These are phyloP conservation scores for Alauda arvensis DNA, from an alignment of 2,797 vertebrate species.

Conservation along the genomic window DNA sequence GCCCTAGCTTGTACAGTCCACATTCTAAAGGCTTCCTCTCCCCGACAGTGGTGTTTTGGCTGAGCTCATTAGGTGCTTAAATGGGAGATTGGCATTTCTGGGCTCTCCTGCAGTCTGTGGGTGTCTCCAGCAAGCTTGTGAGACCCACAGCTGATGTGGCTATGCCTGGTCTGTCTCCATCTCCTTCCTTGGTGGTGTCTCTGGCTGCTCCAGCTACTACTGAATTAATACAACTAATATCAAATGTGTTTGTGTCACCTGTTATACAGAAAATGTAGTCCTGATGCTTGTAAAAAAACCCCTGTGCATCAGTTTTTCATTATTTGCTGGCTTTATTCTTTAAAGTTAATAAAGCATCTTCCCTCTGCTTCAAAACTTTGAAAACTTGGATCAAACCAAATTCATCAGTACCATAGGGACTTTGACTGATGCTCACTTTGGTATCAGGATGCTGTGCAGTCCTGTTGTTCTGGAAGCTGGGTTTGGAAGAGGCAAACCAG, in stretches of 20 bases:
- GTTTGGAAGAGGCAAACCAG: background rate
- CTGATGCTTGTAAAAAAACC: background rate
- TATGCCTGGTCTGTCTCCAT: background rate
- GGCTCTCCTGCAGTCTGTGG: accelerated
- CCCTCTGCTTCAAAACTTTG: background rate
- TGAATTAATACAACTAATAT: background rate
- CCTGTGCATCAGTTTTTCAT: background rate
- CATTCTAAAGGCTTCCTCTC: background rate
- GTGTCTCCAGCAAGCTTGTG: background rate
- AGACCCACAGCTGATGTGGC: background rate
- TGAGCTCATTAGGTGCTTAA: background rate
- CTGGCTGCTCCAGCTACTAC: background rate
- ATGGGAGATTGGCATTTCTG: background rate
- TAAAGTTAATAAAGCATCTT: background rate
- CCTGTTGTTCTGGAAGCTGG: background rate
- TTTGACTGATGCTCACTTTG: background rate
- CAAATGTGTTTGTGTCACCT: background rate
- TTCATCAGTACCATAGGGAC: background rate
- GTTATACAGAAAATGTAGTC: background rate
- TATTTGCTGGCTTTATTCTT: background rate
- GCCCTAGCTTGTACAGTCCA: background rate
- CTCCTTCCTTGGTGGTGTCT: background rate
- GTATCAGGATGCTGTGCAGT: background rate
- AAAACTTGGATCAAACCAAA: background rate
- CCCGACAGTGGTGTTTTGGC: background rate